Base-by-base conservation (phyloP, 2,113 vertebrate genomes). In the Ovis canadensis region DNA sequence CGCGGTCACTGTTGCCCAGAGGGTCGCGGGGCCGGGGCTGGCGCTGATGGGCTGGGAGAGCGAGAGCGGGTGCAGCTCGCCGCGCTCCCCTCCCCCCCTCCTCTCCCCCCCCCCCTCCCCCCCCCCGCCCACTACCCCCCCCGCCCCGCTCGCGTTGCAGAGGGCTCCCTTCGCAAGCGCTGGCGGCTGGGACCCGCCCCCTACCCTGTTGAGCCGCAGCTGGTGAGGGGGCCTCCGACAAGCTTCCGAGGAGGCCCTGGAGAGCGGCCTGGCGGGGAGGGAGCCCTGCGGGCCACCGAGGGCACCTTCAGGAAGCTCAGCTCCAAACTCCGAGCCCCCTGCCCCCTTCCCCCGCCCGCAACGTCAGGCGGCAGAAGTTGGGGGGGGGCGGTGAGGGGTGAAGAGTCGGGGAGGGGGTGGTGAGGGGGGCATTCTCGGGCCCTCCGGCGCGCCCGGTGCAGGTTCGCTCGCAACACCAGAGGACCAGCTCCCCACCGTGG, bases 381-480 rank as follows among this genome's bases (percentile, higher is more conserved):
- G 1, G 19, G 19, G 8, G 8, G 9, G 10, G 10, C 48, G 57
- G 25, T 12, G 25, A 13, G 57, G 57, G 27, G 59, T 60, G 59
- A 59, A 23, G 57, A 27, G 25, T 12, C 55, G 21, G 11, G 25
- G 27, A 11, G 11, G 11, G 2, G 27, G 59, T 1, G 11, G 25
- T 14, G 27, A 31, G 59, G 12, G 12, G 59, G 27, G 12, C 27
- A 6, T 29, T 29, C 59, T 6, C 5, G 0, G 59, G 59, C 25
- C 97, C 19, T 59, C 98, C 43, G 94, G 19, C 1, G 14, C 23
- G 82, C 91, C 98, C 64, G 99, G 98, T 81, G 96, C 19, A 99
- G 98, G 98, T 99, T 99, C 86, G 99, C 99, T 0, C 99, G 99
- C 33, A 99, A 99, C 98, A 99, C 99, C 98, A 98, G 87, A 99